Conservation (phyloP, 2,113 vertebrate species). For the Phasianus colchicus region DNA sequence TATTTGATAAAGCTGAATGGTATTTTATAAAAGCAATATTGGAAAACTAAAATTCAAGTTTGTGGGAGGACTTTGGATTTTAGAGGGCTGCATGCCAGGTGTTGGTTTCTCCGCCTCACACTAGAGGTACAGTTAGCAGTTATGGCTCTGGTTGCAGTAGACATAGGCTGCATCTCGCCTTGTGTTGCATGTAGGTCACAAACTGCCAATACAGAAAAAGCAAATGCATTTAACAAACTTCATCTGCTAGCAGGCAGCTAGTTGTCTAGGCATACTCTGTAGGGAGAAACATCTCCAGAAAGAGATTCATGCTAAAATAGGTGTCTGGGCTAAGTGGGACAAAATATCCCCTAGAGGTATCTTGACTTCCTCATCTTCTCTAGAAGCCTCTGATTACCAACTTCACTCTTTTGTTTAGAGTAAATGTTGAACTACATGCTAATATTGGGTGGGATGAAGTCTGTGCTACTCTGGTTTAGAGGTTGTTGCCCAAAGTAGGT, state of each 20-base stretch:
- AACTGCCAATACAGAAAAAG: background rate
- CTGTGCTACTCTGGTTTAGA: background rate
- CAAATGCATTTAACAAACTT: background rate
- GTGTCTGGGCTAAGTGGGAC: slow-evolving; percentile 36
- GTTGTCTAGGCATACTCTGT: background rate
- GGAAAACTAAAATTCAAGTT: background rate
- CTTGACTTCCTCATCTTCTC: background rate
- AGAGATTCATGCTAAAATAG: background rate
- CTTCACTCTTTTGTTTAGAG: background rate
- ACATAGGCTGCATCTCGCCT: background rate
- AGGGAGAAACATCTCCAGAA: slow-evolving; percentile 22
- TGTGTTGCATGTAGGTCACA: slow-evolving; percentile 23
- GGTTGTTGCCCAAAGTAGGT: background rate
- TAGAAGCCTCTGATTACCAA: background rate
- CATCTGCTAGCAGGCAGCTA: background rate
- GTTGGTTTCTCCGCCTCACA: background rate
- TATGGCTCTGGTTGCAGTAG: background rate
- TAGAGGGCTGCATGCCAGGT: background rate
- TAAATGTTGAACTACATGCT: background rate
- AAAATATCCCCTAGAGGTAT: slow-evolving; percentile 22
- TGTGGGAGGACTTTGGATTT: background rate
- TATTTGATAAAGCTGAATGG: background rate
- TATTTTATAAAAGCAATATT: background rate
- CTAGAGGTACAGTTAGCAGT: background rate
- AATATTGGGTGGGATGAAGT: background rate